Evolutionary conservation across 2,797 vertebrate species (phyloP), one percentile per base, ranked within the genome.

Genomic region (Rhinella marina): DNA sequence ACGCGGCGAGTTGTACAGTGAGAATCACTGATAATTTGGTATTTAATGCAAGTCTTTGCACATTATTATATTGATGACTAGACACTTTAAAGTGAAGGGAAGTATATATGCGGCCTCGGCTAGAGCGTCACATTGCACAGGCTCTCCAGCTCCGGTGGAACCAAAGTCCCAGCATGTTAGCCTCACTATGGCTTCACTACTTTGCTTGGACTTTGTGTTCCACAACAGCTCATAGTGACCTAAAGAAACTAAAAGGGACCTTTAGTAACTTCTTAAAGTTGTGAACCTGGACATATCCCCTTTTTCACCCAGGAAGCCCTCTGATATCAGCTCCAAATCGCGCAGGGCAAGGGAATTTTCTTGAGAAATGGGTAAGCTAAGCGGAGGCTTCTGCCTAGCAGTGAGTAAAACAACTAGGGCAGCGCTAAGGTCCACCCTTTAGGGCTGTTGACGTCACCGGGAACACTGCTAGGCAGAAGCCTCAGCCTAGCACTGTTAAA

Each of bases 11-110:
- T 77, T 86, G 9, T 32, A 86, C 21, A 27, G 66, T 75, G 64
- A 48, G 27, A 13, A 48, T 56, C 61, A 25, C 57, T 13, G 21
- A 75, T 85, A 41, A 64, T 68, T 77, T 23, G 8, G n/a, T 27
- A 78, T n/a, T 50, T n/a, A 56, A 66, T 41, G 66, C 61, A 61
- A 48, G 32, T 64, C 21, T 81, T 62, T 82, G 73, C 80, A 78
- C 84, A 72, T 52, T 86, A 86, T 86, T 76, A 80, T 23, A 80
- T 81, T 81, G 41, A 76, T 73, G 77, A 75, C 54, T 27, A 66
- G 62, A 48, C 76, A 83, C 52, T 27, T 16, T 62, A 79, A 23
- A 82, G 21, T 82, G 29, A 73, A 41, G 77, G 64, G 50, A 14
- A n/a, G 66, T 72, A 83, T 72, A 73, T 81, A 66, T 87, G 72